A percentile compares a stretch with the other conserved stretches of the same genome.
These are phyloP conservation scores for Sogatella furcifera DNA, from an alignment of 1,140 invertebrate genomes.

Conservation along the genomic window DNA sequence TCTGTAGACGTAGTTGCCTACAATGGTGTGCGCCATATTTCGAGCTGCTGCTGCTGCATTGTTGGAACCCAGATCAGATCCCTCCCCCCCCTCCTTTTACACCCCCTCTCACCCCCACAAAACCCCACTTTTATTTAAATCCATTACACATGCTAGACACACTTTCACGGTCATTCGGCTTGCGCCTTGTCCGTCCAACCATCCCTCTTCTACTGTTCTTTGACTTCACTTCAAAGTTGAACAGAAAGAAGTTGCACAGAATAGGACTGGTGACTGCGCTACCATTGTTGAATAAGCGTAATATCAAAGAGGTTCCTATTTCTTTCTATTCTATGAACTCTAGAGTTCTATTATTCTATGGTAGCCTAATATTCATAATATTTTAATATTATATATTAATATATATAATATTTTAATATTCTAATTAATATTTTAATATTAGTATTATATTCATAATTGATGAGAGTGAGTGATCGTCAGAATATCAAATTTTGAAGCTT, in stretches of 20 bases:
- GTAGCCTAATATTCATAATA: too few relatives aligned
- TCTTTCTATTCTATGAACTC: too few relatives aligned
- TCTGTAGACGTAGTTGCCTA: conserved; percentile 18
- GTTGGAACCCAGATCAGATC: conserved; percentile 2
- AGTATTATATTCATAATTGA: too few relatives aligned
- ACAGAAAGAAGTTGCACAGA: not conserved
- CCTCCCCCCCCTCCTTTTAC: not conserved
- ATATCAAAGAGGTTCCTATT: too few relatives aligned
- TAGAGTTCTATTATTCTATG: too few relatives aligned
- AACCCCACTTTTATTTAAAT: not conserved
- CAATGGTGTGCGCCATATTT: conserved; percentile 8
- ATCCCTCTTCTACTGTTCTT: too few relatives aligned
- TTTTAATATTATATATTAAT: too few relatives aligned
- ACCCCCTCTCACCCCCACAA: not conserved
- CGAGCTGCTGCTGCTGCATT: not conserved
- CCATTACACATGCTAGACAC: not conserved
- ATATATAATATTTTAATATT: too few relatives aligned
- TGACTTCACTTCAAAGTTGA: too few relatives aligned
- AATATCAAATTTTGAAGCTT: not conserved
- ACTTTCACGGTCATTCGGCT: not conserved
- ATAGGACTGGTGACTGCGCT: too few relatives aligned
- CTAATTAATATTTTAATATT: too few relatives aligned
- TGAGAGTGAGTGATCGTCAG: too few relatives aligned
- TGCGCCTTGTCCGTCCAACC: not conserved
- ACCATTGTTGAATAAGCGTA: not conserved